Percentiles rank a stretch among this genome's conserved stretches.
Evolutionary conservation across 2,797 vertebrate genomes (phyloP).

Genomic region (Chelmon rostratus): DNA sequence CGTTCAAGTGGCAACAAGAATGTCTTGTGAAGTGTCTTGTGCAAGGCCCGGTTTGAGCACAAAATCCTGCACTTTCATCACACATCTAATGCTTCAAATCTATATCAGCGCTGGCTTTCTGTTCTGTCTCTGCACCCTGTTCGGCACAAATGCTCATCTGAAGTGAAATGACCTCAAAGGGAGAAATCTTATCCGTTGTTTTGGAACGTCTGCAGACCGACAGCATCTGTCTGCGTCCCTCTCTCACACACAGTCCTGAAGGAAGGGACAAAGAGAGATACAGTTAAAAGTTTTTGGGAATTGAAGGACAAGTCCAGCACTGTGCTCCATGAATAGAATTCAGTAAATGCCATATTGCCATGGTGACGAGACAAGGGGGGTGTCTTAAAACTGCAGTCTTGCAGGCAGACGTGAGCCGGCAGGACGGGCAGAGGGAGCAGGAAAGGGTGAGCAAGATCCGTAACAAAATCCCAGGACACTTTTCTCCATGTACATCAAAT

Average conservation of each 20-base stretch:
- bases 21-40: too few relatives aligned
- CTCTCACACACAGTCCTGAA: conserved; percentile 9
- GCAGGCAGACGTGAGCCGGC: conserved; percentile 26
- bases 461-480: conserved; percentile 10
- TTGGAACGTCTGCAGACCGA: neutral
- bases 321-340: conserved; percentile 59
- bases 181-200: conserved; percentile 55
- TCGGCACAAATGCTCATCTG: conserved; percentile 16
- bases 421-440: conserved; percentile 28
- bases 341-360: conserved; percentile 54
- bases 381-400: conserved; percentile 26
- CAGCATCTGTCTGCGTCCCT: neutral
- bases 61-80: conserved; percentile 8
- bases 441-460: conserved; percentile 36
- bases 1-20: neutral
- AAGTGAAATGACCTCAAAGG: conserved; percentile 29
- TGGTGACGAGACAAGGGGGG: conserved; percentile 4
- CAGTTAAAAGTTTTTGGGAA: conserved; percentile 16
- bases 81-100: neutral
- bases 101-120: neutral
- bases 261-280: conserved; percentile 15
- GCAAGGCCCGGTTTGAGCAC: neutral
- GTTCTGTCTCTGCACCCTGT: neutral
- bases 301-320: conserved; percentile 55
- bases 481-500: conserved; percentile 81